Evolutionary conservation across 2,113 vertebrate genomes (phyloP), one percentile per base, ranked within the genome.

Genomic region (Ancistrus triradiatus): DNA sequence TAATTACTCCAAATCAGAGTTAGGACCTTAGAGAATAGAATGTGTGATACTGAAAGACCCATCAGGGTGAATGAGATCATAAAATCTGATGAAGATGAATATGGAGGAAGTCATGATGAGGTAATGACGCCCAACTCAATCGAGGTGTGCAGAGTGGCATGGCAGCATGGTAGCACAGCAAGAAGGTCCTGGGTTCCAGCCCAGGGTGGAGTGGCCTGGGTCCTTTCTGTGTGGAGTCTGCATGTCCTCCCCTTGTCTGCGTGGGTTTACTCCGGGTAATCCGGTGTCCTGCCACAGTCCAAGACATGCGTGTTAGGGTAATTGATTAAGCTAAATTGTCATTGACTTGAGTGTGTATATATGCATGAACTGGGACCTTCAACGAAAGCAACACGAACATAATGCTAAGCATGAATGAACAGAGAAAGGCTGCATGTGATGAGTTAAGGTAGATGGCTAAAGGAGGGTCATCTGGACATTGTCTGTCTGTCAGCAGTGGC

Each of bases 381-480:
- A n/a, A n/a, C 19, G 37, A 56, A 7, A 11, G 17, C 13, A 40
- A 48, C 38, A 55, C 44, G 22, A 64, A 38, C 21, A 43, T 6
- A 49, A 40, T 38, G 25, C 25, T 44, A 61, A 28, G 43, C 33
- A 31, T 28, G 35, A 10, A 31, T 24, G 43, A 50, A 38, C 35
- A 63, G 18, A 57, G 0, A 9, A 11, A 52, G 13, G 31, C 47
- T 47, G 6, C 24, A 63, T 66, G 67, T 67, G 59, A 68, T 49
- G 35, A 55, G 55, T 63, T 25, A 47, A 48, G 50, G 40, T 60
- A 38, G 59, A 28, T 22, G 55, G 50, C 17, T 24, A 68, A 4
- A 6, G 33, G 27, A 40, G 58, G 46, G 56, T 66, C 42, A 53
- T 66, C 65, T 77, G 75, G 61, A 72, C 69, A 72, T 60, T 69